A percentile compares a stretch with the other conserved stretches of the same genome.
Evolutionary conservation across 2,797 vertebrate species (phyloP).

Genomic region (Cottoperca gobio): DNA sequence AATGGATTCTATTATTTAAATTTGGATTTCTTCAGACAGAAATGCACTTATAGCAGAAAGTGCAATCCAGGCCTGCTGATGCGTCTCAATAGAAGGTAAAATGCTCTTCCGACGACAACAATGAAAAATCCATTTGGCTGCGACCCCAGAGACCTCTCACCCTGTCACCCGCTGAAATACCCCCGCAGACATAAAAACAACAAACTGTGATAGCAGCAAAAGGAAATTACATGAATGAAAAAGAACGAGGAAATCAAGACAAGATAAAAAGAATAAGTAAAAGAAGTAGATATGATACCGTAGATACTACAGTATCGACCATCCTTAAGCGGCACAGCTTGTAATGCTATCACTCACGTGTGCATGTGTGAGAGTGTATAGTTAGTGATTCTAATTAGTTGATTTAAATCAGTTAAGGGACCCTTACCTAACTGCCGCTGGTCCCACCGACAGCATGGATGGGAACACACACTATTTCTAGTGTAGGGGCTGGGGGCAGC

Average conservation of each 20-base stretch:
- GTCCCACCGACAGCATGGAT: constrained; percentile 64
- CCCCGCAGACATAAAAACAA: constrained; percentile 5
- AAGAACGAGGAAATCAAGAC: neutral
- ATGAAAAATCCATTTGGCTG: constrained; percentile 31
- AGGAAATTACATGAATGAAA: neutral
- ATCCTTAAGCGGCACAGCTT: constrained; percentile 18
- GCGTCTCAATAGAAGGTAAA: constrained; percentile 35
- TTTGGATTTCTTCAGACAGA: constrained; percentile 20
- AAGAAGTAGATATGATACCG: neutral
- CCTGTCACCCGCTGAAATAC: neutral
- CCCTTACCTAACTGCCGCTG: constrained; percentile 56
- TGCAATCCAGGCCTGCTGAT: constrained; percentile 11
- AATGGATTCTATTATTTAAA: constrained; percentile 6
- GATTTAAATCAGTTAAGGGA: constrained; percentile 72
- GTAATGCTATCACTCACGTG: neutral
- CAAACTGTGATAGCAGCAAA: neutral
- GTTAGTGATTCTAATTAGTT: constrained; percentile 70
- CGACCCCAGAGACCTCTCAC: constrained; percentile 26
- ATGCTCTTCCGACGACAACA: constrained; percentile 20
- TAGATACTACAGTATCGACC: neutral
- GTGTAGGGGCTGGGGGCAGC: constrained; percentile 45
- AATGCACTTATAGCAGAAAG: constrained; percentile 19
- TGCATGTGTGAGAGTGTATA: constrained; percentile 8
- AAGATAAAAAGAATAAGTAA: neutral
- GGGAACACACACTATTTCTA: constrained; percentile 62